Evolutionary conservation across 2,888 invertebrate genomes (phyloP), one percentile per base, ranked within the genome.

Genomic region (Pecten maximus): DNA sequence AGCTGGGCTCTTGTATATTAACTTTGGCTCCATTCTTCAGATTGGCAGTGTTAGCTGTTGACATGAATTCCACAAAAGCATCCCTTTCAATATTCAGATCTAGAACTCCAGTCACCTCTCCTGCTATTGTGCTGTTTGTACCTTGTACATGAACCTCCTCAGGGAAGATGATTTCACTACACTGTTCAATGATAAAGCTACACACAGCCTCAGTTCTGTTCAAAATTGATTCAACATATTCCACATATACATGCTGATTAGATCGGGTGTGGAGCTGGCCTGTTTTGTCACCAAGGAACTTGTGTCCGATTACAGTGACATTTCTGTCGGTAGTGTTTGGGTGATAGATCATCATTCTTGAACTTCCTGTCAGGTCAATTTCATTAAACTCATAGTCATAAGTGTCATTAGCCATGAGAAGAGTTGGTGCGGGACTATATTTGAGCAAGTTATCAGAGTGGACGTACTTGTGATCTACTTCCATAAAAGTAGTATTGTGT

Each of bases 191-290:
- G 88, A 95, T 94, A 91, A 93, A 95, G 44, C 94, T 93, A 89
- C 94, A 95, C 16, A 95, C 94, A 0, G 95, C 95, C 90, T 95
- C 95, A 10, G 95, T 95, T 54, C 91, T 92, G 89, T 95, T 95
- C 2, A 92, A 91, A 87, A 93, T 92, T 10, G 95, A 94, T 88
- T 95, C 94, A n/a, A 94, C 93, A 40, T 93, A 92, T 91, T 95
- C 95, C 8, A 95, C 94, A 91, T 91, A 95, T 12, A 94, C 92
- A 86, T 92, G 92, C 92, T 95, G 95, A 23, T 91, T 93, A n/a
- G 88, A 35, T 40, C 94, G 90, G 1, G 95, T 90, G 89, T 95
- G 95, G 10, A 95, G 89, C 60, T 93, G 92, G 6, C 95, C 95
- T 19, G 94, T 94, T 87, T 94, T 94, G 91, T 95, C 95, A 12